These are phyloP conservation scores for Myotis planiceps DNA, from an alignment of 2,797 vertebrate species.

Conservation along the genomic window DNA sequence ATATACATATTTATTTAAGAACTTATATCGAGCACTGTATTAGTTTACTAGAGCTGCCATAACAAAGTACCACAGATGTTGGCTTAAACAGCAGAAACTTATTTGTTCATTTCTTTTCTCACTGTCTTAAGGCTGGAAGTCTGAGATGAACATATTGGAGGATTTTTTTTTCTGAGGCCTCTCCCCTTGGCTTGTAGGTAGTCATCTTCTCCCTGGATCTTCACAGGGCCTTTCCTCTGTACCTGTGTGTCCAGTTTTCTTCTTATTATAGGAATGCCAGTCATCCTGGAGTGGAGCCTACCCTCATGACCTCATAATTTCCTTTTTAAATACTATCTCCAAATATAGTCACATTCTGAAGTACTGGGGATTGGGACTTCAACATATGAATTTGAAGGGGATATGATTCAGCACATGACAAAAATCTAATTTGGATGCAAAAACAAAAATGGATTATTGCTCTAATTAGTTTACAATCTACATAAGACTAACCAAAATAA, in stretches of 20 bases:
- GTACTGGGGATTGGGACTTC: not conserved
- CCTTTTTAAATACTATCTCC: not conserved
- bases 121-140: not conserved
- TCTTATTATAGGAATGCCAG: not conserved
- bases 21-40: not conserved
- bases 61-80: not conserved
- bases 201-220: not conserved
- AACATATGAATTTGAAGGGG: not conserved
- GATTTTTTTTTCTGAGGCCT: not conserved
- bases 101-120: not conserved
- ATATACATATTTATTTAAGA: not conserved
- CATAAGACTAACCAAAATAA: not conserved
- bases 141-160: not conserved
- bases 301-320: not conserved
- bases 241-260: not conserved
- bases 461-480: not conserved
- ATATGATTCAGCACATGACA: not conserved
- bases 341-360: not conserved
- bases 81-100: not conserved
- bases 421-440: not conserved
- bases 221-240: not conserved
- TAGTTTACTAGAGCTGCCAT: not conserved
- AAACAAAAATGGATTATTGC: not conserved
- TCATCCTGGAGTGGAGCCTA: not conserved
- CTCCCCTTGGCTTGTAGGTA: not conserved